Evolutionary conservation across 1,140 invertebrate genomes (phyloP).

Genomic region (Tenebrio molitor): DNA sequence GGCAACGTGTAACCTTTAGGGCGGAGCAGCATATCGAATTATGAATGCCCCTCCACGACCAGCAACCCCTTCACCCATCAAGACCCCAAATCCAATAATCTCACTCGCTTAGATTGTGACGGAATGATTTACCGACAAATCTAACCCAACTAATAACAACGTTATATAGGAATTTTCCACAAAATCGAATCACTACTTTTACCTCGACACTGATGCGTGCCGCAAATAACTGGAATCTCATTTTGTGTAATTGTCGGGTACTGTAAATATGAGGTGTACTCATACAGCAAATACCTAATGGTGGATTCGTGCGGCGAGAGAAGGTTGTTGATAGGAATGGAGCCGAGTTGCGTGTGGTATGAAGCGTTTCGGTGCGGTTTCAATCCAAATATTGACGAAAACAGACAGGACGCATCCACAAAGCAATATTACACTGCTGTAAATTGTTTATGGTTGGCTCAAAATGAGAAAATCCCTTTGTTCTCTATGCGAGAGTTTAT

Average conservation of each 20-base stretch:
- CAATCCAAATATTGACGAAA: conserved; percentile 49
- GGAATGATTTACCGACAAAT: conserved; percentile 62
- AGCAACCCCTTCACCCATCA: conserved; percentile 43
- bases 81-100: conserved; percentile 61
- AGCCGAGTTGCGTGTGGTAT: not conserved
- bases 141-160: conserved; percentile 35
- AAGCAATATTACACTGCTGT: conserved; percentile 50
- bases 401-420: conserved; percentile 44
- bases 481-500: conserved; percentile 43
- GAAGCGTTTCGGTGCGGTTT: conserved; percentile 43
- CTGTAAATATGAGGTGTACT: too few species aligned
- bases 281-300: too few species aligned
- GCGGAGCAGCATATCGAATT: conserved; percentile 59
- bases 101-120: conserved; percentile 61
- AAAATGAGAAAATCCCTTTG: conserved; percentile 49
- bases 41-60: conserved; percentile 43
- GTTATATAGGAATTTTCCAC: conserved; percentile 19
- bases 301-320: too few species aligned
- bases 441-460: conserved; percentile 50
- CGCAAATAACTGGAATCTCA: too few species aligned
- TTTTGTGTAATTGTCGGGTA: too few species aligned
- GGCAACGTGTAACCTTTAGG: conserved; percentile 59
- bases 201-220: too few species aligned
- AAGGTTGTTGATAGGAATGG: conserved; percentile 6
- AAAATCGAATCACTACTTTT: not conserved